phyloP scores from a whole-genome alignment of 1,140 invertebrate genomes.

The Leptinotarsa lineolata region DNA sequence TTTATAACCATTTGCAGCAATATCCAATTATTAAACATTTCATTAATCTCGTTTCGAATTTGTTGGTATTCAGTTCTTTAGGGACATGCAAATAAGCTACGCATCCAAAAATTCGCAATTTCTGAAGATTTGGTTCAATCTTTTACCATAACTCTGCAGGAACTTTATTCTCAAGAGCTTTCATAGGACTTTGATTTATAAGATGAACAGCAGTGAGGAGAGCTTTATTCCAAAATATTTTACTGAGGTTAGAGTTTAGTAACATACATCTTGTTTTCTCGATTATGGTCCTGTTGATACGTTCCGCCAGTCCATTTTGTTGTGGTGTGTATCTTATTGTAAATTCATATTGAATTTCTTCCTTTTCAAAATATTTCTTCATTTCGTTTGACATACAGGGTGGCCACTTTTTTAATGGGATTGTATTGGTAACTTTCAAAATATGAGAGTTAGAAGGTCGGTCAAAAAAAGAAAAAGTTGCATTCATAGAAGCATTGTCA shows the following conservation, averaged over 20 bases:
- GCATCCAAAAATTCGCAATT: conserved; percentile 48
- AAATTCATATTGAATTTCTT: conserved; percentile 37
- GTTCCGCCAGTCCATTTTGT: conserved; percentile 56
- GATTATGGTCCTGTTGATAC: conserved; percentile 52
- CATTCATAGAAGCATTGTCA: no score
- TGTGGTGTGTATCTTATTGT: conserved; percentile 53
- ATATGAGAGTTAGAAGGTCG: no score
- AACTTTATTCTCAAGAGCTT: neutral
- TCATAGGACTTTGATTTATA: neutral
- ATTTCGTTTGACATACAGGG: conserved; percentile 18
- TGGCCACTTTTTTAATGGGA: no score
- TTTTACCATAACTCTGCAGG: conserved; percentile 31
- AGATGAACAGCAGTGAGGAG: conserved; percentile 22
- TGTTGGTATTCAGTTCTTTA: conserved; percentile 39
- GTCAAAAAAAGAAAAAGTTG: no score
- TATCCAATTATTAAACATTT: conserved; percentile 35
- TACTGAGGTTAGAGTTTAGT: conserved; percentile 42
- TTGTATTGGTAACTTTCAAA: no score
- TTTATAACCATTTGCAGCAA: conserved; percentile 13
- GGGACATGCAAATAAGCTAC: conserved; percentile 41
- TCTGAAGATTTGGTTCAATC: conserved; percentile 41
- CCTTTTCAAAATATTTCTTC: conserved; percentile 12
- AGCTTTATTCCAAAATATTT: conserved; percentile 53
- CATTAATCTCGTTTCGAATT: conserved; percentile 24
- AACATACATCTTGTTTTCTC: conserved; percentile 52